Conservation (phyloP, 2,113 vertebrate species). For the Loxodonta africana region DNA sequence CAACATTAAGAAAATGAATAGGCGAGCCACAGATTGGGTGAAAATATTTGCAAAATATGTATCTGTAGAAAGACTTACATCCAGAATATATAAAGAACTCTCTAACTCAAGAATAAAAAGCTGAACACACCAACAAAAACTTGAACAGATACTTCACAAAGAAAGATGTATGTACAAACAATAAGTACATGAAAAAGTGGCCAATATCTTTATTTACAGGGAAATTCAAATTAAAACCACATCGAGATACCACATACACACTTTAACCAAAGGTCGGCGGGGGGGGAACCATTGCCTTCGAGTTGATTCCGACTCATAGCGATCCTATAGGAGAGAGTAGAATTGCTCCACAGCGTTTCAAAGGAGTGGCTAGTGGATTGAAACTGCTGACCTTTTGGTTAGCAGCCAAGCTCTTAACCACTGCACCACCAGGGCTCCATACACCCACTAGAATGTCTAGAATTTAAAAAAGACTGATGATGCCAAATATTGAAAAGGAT, state of each 20-base stretch:
- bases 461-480: background rate
- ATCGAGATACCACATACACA: too few relatives aligned
- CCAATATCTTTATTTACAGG: background rate
- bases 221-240: too few relatives aligned
- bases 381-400: too few relatives aligned
- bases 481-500: background rate
- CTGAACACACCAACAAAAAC: too few relatives aligned
- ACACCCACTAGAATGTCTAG: background rate
- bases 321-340: too few relatives aligned
- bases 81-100: background rate
- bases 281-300: too few relatives aligned
- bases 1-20: background rate
- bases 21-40: background rate
- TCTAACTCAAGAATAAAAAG: too few relatives aligned
- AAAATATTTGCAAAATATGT: background rate
- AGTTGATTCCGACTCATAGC: too few relatives aligned
- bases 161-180: background rate
- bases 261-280: too few relatives aligned
- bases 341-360: too few relatives aligned
- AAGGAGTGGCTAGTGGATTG: too few relatives aligned
- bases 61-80: background rate
- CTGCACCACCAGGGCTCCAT: background rate
- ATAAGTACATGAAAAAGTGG: background rate
- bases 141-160: background rate
- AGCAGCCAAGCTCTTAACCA: too few relatives aligned